phyloP scores from a whole-genome alignment of 2,888 invertebrate genomes.

The Arctia plantaginis region DNA sequence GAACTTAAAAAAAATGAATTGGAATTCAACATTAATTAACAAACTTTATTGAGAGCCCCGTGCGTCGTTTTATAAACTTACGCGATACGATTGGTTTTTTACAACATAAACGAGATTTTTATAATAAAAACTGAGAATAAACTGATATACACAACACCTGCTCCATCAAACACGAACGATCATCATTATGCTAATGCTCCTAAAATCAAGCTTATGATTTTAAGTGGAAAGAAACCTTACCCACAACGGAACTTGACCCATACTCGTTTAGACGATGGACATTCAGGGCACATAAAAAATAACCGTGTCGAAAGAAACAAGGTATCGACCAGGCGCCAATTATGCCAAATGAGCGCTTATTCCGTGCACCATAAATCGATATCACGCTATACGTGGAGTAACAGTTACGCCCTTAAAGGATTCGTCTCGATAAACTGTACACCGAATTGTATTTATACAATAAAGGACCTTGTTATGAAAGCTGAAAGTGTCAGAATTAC shows the following conservation, averaged over 20 bases:
- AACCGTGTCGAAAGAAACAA: conserved; percentile 76
- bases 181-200: conserved; percentile 83
- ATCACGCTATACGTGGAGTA: conserved; percentile 72
- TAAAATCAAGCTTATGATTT: conserved; percentile 63
- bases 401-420: conserved; percentile 83
- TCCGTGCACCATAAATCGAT: conserved; percentile 81
- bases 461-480: conserved; percentile 83
- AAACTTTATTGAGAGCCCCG: conserved; percentile 58
- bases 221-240: conserved; percentile 70
- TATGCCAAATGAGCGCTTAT: conserved; percentile 84
- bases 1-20: conserved; percentile 46
- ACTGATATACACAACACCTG: conserved; percentile 84
- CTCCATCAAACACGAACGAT: conserved; percentile 81
- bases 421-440: conserved; percentile 70
- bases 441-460: conserved; percentile 73
- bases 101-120: conserved; percentile 81
- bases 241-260: conserved; percentile 59
- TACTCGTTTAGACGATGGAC: conserved; percentile 58
- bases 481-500: conserved; percentile 84
- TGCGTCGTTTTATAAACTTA: conserved; percentile 75
- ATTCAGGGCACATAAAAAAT: conserved; percentile 66
- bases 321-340: conserved; percentile 79
- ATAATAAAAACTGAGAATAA: conserved; percentile 84
- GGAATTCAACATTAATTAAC: conserved; percentile 69
- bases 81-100: conserved; percentile 70